phyloP scores from a whole-genome alignment of 2,888 invertebrate species.

The Diaprepes abbreviatus region DNA sequence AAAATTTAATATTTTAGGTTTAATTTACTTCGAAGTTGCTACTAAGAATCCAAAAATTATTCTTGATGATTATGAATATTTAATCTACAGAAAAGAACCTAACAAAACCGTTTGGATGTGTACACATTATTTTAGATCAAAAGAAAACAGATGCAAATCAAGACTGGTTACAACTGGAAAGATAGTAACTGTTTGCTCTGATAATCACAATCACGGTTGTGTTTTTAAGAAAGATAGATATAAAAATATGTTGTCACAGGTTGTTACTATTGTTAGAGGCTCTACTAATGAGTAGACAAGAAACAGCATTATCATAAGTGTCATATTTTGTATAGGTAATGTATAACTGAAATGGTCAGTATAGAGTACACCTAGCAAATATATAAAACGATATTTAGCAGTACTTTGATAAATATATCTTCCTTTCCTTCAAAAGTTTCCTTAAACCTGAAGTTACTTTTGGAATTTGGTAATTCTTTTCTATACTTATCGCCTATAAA shows the following conservation, averaged over 20 bases:
- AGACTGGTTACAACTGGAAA: conserved; percentile 58
- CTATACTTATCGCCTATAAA: too few species aligned
- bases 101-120: conserved; percentile 59
- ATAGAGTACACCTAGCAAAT: too few species aligned
- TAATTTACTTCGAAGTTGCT: conserved; percentile 58
- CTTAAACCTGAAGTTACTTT: too few species aligned
- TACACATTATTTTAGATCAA: conserved; percentile 56
- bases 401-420: too few species aligned
- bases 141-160: conserved; percentile 58
- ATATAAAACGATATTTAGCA: too few species aligned
- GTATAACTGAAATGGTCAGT: too few species aligned
- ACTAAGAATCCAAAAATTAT: conserved; percentile 60
- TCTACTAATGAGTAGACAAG: background rate
- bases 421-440: too few species aligned
- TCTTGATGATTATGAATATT: conserved; percentile 56
- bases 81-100: conserved; percentile 56
- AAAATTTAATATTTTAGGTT: conserved; percentile 54
- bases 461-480: too few species aligned
- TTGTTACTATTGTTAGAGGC: conserved; percentile 56
- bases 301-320: too few species aligned
- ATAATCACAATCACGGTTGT: conserved; percentile 54
- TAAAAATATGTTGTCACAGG: conserved; percentile 56
- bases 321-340: too few species aligned
- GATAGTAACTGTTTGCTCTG: conserved; percentile 56
- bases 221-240: conserved; percentile 53